These are phyloP conservation scores for Brachionus sp. DNA, from an alignment of 1,140 invertebrate species.

Conservation along the genomic window DNA sequence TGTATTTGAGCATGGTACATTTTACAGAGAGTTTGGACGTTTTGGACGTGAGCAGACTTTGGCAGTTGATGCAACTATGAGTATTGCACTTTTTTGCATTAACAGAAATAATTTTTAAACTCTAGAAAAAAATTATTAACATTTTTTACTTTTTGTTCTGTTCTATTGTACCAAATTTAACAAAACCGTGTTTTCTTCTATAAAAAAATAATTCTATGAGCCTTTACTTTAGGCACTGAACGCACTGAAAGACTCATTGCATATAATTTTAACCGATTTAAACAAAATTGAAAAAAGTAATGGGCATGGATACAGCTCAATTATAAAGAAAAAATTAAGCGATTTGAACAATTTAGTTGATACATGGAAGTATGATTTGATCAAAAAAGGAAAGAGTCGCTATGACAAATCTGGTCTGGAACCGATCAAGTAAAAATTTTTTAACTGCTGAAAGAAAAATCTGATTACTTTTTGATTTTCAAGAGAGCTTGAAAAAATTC, in stretches of 20 bases:
- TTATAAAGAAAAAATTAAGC: slow-evolving; percentile 16
- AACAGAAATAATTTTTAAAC: too few relatives aligned
- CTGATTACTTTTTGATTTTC: background rate
- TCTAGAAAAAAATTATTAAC: too few relatives aligned
- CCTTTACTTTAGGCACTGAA: background rate
- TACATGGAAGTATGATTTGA: slow-evolving; percentile 42
- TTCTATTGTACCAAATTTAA: too few relatives aligned
- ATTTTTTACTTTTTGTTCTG: too few relatives aligned
- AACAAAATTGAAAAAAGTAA: slow-evolving; percentile 9
- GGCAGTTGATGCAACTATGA: too few relatives aligned
- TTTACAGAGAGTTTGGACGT: too few relatives aligned
- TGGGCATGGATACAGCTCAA: background rate
- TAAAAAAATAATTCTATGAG: background rate
- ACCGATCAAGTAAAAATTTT: slow-evolving; percentile 10
- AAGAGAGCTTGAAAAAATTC: slow-evolving; percentile 28
- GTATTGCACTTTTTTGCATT: too few relatives aligned
- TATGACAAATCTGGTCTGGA: slow-evolving; percentile 20
- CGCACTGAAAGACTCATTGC: slow-evolving; percentile 24
- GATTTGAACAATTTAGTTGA: slow-evolving; percentile 14
- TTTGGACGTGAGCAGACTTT: too few relatives aligned
- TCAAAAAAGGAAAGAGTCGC: slow-evolving; percentile 15
- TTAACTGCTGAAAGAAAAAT: background rate
- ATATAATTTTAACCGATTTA: slow-evolving; percentile 14
- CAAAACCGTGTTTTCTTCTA: too few relatives aligned
- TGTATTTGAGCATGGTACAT: too few relatives aligned